phyloP scores from a whole-genome alignment of 2,888 invertebrate species.

The Spialia ferax region DNA sequence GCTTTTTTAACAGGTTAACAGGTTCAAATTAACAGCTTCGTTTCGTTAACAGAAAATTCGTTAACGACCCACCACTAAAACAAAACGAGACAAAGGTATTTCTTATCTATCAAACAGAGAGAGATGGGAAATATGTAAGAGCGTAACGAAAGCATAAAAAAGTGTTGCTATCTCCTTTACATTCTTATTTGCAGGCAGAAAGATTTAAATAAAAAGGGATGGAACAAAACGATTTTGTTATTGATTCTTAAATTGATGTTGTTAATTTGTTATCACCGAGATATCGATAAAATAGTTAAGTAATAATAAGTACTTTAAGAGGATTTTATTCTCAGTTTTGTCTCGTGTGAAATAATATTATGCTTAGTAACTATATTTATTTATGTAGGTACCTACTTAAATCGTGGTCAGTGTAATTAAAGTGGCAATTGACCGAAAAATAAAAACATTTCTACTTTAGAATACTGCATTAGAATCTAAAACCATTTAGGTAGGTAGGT shows the following conservation, averaged over 20 bases:
- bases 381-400: no score
- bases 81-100: constrained; percentile 73
- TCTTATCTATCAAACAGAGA: constrained; percentile 63
- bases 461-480: no score
- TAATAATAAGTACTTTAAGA: no score
- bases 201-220: constrained; percentile 43
- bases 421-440: no score
- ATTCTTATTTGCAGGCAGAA: constrained; percentile 46
- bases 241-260: background rate
- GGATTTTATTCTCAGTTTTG: background rate
- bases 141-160: constrained; percentile 56
- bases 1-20: no score
- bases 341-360: background rate
- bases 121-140: constrained; percentile 59
- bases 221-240: constrained; percentile 12
- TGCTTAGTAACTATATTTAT: no score
- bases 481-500: no score
- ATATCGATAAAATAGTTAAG: background rate
- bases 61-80: no score
- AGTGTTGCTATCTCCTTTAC: constrained; percentile 61
- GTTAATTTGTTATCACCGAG: background rate
- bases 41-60: no score
- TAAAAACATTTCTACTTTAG: no score
- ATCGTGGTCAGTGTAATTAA: no score
- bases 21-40: no score